These are phyloP conservation scores for Prochilodus magdalenae DNA, from an alignment of 2,113 vertebrate species.

Conservation along the genomic window DNA sequence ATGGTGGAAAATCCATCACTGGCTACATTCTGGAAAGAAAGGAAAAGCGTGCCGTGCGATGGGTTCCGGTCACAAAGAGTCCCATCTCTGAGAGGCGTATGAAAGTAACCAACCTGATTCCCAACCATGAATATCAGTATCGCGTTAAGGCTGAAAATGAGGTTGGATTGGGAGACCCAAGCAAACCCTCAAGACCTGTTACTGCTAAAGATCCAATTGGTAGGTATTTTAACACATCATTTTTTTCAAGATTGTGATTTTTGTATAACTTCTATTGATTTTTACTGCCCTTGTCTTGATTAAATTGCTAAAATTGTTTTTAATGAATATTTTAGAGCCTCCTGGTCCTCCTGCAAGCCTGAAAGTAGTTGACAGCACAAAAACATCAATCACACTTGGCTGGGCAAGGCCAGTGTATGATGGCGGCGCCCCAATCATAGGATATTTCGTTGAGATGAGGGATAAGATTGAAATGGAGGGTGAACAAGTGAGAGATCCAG, in stretches of 20 bases:
- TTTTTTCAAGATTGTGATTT: not conserved
- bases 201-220: constrained; percentile 97
- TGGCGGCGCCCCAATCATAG: constrained; percentile 93
- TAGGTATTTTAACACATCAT: constrained; percentile 67
- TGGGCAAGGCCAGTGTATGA: constrained; percentile 97
- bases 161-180: constrained; percentile 94
- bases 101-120: constrained; percentile 93
- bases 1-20: constrained; percentile 97
- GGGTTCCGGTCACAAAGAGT: constrained; percentile 95
- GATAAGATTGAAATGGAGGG: constrained; percentile 83
- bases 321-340: constrained; percentile 81
- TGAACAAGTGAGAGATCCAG: constrained; percentile 77
- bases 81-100: constrained; percentile 93
- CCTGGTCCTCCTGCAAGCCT: constrained; percentile 92
- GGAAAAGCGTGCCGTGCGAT: constrained; percentile 89
- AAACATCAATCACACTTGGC: constrained; percentile 86
- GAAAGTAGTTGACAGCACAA: constrained; percentile 94
- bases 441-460: constrained; percentile 92
- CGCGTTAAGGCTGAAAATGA: constrained; percentile 98
- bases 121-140: constrained; percentile 97
- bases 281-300: too few species aligned
- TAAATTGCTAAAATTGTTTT: constrained; percentile 24
- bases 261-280: not conserved
- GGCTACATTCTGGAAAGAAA: constrained; percentile 97
- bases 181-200: constrained; percentile 91